phyloP scores from a whole-genome alignment of 2,888 invertebrate genomes.

The Notodonta dromedarius region DNA sequence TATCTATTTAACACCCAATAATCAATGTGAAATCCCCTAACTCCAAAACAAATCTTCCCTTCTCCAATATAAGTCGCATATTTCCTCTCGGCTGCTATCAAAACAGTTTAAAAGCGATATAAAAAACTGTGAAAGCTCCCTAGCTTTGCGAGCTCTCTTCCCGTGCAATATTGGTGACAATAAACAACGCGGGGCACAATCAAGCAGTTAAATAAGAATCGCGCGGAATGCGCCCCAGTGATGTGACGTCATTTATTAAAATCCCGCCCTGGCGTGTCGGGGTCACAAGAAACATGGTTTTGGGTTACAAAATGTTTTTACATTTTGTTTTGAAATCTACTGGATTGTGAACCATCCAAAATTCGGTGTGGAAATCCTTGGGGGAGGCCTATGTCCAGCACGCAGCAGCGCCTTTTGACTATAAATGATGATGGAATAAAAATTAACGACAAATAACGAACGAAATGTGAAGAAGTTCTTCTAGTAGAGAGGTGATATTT shows the following conservation, averaged over 20 bases:
- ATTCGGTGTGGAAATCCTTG: too few relatives aligned
- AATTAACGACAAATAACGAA: too few relatives aligned
- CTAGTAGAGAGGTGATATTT: too few relatives aligned
- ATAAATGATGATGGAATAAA: too few relatives aligned
- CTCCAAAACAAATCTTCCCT: background rate
- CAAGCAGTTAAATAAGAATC: slow-evolving; percentile 78
- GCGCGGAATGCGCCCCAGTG: slow-evolving; percentile 61
- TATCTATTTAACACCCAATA: background rate
- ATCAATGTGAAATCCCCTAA: background rate
- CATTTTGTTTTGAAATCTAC: slow-evolving; percentile 6
- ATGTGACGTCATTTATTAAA: slow-evolving; percentile 74
- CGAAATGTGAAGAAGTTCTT: too few relatives aligned
- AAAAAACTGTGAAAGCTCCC: slow-evolving; percentile 3
- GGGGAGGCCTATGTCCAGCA: too few relatives aligned
- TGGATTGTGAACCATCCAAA: too few relatives aligned
- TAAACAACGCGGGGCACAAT: slow-evolving; percentile 76
- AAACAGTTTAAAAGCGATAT: slow-evolving; percentile 16
- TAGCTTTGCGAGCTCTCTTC: slow-evolving; percentile 31
- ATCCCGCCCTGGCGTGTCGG: slow-evolving; percentile 36
- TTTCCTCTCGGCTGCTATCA: slow-evolving; percentile 16
- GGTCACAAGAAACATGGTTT: slow-evolving; percentile 23
- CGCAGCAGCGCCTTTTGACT: too few relatives aligned
- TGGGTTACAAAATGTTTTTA: slow-evolving; percentile 26
- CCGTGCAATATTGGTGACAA: slow-evolving; percentile 71
- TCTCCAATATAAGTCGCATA: slow-evolving; percentile 3